A percentile compares a stretch with the other conserved stretches of the same genome.
phyloP scores from a whole-genome alignment of 2,113 vertebrate species.

The Galeopterus variegatus region DNA sequence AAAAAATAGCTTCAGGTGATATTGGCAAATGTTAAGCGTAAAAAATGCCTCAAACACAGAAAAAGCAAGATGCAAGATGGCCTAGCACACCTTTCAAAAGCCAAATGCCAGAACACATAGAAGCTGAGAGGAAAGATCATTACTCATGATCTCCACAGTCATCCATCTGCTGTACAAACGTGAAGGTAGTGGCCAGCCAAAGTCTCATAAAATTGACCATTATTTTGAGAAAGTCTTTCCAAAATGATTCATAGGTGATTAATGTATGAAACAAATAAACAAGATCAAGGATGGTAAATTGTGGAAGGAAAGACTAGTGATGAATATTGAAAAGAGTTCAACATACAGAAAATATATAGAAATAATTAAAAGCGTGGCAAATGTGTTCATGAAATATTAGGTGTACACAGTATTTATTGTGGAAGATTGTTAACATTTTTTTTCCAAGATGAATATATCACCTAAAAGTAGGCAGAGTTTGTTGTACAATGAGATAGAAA shows the following conservation, averaged over 20 bases:
- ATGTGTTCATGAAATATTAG: neutral
- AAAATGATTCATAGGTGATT: neutral
- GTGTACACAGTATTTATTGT: neutral
- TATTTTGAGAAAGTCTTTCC: neutral
- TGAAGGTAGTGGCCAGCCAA: neutral
- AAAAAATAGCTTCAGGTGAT: neutral
- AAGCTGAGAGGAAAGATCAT: neutral
- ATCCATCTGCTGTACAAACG: neutral
- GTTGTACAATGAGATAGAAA: neutral
- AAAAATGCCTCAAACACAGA: slow-evolving; percentile 1
- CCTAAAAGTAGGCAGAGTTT: neutral
- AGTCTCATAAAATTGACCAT: neutral
- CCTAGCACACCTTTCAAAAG: neutral
- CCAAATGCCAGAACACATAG: neutral
- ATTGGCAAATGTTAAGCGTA: neutral
- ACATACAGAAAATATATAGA: neutral
- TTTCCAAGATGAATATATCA: neutral
- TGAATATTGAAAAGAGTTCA: neutral
- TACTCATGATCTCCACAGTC: neutral
- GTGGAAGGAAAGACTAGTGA: neutral
- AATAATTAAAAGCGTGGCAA: neutral
- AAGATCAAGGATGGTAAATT: neutral
- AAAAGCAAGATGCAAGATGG: neutral
- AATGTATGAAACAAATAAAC: neutral
- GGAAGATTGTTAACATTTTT: neutral